A percentile compares a stretch with the other conserved stretches of the same genome.
These are phyloP conservation scores for Urocolius indicus DNA, from an alignment of 2,113 vertebrate genomes.

Conservation along the genomic window DNA sequence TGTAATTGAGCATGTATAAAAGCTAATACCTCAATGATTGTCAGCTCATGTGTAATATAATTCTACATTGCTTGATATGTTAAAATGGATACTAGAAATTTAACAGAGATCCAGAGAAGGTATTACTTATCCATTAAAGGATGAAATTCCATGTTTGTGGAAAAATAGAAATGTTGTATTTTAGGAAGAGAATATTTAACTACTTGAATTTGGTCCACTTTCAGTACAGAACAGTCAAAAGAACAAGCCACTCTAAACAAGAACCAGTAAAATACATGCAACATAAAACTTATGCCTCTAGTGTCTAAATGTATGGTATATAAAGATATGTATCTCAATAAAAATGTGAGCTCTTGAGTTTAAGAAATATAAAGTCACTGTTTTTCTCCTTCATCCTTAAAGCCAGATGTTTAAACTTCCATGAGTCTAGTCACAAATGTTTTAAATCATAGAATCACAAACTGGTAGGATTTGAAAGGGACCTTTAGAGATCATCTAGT, in stretches of 20 bases:
- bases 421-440: neutral
- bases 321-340: neutral
- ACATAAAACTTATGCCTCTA: neutral
- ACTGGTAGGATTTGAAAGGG: too few species aligned
- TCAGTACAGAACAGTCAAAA: neutral
- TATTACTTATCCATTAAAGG: neutral
- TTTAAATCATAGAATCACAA: neutral
- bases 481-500: too few species aligned
- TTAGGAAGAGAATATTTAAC: neutral
- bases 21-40: neutral
- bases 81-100: neutral
- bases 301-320: neutral
- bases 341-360: neutral
- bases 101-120: neutral
- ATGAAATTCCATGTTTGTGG: neutral
- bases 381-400: neutral
- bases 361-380: neutral
- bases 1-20: neutral
- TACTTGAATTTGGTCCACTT: neutral
- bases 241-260: neutral
- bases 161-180: neutral
- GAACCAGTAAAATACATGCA: neutral
- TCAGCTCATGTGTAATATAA: neutral
- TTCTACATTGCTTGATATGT: neutral
- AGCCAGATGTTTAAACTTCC: neutral